Evolutionary conservation across 53 echinoderm and acorn worm genomes (phyloP), one percentile per base, ranked within the genome.

Genomic region (Paelopatides confundens): DNA sequence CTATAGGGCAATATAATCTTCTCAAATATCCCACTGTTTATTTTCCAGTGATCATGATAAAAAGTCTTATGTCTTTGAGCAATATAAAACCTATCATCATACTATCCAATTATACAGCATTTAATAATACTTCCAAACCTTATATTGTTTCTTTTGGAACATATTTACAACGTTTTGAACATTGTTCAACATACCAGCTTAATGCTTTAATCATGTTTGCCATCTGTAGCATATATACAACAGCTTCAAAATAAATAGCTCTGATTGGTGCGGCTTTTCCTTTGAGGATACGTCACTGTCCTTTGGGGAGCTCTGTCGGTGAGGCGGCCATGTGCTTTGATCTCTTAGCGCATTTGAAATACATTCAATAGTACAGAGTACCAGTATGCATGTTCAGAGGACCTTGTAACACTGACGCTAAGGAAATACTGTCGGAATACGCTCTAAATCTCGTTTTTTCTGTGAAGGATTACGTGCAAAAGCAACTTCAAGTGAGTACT

Each of bases 311-410:
- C 92, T 88, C 87, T 83, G 84, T 83, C 84, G 84, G 84, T 83
- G 95, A 91, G 96, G 95, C 99, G 99, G 99, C 96, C 99, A 93
- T 93, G 93, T 96, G 95, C 98, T 99, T 99, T 99, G 99, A 99
- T 99, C 93, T 95, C 88, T 89, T 84, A 85, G 85, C 37, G 84
- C 84, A 83, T 95, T 95, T 95, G 93, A 90, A 90, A 95, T 91
- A 90, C 88, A 92, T 86, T 83, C 84, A 83, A 33, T 65, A 50
- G 79, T 79, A 79, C 79, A 51, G n/a, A n/a, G n/a, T n/a, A n/a
- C n/a, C n/a, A n/a, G 79, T 50, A 53, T 50, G 34, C 79, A 79
- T 48, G 79, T 53, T 49, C 77, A 31, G 48, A 49, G 50, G 47
- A 77, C 53, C 50, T 77, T 67, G 32, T 18, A 34, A 34, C 32